Conservation (phyloP, 2,888 invertebrate species). For the Spodoptera littoralis region DNA sequence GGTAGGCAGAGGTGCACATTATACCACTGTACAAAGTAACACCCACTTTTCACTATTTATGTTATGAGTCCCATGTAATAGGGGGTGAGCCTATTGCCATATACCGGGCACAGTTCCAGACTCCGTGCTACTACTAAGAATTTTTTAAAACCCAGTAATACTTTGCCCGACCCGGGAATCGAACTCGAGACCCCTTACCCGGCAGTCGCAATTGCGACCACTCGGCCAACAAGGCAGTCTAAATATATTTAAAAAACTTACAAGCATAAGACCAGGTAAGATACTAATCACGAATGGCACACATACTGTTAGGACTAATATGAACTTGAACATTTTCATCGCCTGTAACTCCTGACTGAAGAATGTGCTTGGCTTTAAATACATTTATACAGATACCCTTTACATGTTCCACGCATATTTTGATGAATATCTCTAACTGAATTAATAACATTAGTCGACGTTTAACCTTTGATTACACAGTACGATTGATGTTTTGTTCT, state of each 20-base stretch:
- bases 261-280: constrained; percentile 16
- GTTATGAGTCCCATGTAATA: too few species aligned
- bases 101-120: too few species aligned
- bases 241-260: constrained; percentile 12
- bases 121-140: too few species aligned
- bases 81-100: too few species aligned
- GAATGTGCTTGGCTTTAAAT: constrained; percentile 14
- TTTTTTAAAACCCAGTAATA: too few species aligned
- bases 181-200: too few species aligned
- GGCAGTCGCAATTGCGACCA: too few species aligned
- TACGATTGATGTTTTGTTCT: background rate
- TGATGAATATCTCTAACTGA: constrained; percentile 22
- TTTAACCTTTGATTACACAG: constrained; percentile 6
- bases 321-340: constrained; percentile 16
- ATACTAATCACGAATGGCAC: constrained; percentile 8
- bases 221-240: too few species aligned
- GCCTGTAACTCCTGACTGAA: background rate
- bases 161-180: too few species aligned
- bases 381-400: constrained; percentile 8
- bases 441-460: constrained; percentile 14
- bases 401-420: constrained; percentile 15
- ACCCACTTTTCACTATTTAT: too few species aligned
- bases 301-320: constrained; percentile 2
- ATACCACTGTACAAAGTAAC: too few species aligned
- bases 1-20: too few species aligned